These are phyloP conservation scores for Oedothorax gibbosus DNA, from an alignment of 1,140 invertebrate species.

Conservation along the genomic window DNA sequence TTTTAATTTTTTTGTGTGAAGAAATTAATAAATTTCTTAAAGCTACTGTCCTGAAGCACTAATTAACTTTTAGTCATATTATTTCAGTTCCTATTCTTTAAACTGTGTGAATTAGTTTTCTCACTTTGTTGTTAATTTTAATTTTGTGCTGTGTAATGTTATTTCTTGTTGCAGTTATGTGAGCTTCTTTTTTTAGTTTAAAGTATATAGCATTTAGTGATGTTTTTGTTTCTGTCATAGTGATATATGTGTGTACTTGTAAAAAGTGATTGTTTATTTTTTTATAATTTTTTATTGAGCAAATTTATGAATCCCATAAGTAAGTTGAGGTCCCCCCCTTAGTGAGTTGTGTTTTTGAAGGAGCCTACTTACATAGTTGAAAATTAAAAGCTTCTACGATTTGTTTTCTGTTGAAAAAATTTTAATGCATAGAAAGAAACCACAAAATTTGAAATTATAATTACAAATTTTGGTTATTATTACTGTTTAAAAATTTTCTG, in stretches of 20 bases:
- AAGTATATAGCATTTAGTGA: slow-evolving; percentile 48
- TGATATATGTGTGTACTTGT: slow-evolving; percentile 33
- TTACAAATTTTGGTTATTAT: too few species aligned
- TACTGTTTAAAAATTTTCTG: too few species aligned
- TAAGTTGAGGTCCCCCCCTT: background rate
- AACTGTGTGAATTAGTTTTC: slow-evolving; percentile 49
- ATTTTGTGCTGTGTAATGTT: slow-evolving; percentile 26
- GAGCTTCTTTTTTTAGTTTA: slow-evolving; percentile 56
- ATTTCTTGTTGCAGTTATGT: slow-evolving; percentile 52
- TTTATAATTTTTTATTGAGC: slow-evolving; percentile 57
- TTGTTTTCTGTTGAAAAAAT: slow-evolving; percentile 37
- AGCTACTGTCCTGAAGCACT: background rate
- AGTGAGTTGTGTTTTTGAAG: slow-evolving; percentile 36
- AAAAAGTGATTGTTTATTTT: slow-evolving; percentile 49
- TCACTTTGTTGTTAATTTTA: slow-evolving; percentile 58
- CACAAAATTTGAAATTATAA: too few species aligned
- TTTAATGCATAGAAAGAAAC: background rate
- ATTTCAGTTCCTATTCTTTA: slow-evolving; percentile 51
- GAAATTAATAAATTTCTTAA: background rate
- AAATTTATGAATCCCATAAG: slow-evolving; percentile 41
- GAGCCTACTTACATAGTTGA: slow-evolving; percentile 23
- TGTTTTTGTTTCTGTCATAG: slow-evolving; percentile 44
- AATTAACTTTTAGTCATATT: slow-evolving; percentile 49
- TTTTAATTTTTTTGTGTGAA: background rate
- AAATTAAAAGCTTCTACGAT: slow-evolving; percentile 44